A percentile compares a stretch with the other conserved stretches of the same genome.
phyloP scores from a whole-genome alignment of 2,113 vertebrate genomes.

The Channa maculata region DNA sequence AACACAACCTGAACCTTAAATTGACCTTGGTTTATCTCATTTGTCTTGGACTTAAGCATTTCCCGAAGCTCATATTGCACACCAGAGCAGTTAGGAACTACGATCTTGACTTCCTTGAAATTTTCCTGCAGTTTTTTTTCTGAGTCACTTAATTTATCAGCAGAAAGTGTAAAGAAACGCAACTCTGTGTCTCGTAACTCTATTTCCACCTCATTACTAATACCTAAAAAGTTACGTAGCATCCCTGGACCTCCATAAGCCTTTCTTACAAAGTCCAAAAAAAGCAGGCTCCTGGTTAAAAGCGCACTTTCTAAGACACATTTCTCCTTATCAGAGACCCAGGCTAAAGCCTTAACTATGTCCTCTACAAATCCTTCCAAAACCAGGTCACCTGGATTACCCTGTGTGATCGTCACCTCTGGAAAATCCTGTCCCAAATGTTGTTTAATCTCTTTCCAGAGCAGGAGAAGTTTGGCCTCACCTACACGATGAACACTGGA shows the following conservation, averaged over 20 bases:
- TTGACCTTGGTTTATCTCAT: slow-evolving; percentile 38
- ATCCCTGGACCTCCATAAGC: slow-evolving; percentile 20
- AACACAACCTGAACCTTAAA: slow-evolving; percentile 27
- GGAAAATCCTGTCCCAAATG: slow-evolving; percentile 37
- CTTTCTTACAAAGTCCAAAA: slow-evolving; percentile 58
- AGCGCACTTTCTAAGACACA: slow-evolving; percentile 42
- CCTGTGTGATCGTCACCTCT: slow-evolving; percentile 23
- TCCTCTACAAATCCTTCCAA: slow-evolving; percentile 54
- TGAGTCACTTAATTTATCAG: slow-evolving; percentile 21
- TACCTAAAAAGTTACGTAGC: slow-evolving; percentile 42
- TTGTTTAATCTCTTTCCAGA: slow-evolving; percentile 52
- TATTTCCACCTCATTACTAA: slow-evolving; percentile 37
- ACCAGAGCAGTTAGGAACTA: slow-evolving; percentile 18
- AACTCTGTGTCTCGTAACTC: slow-evolving; percentile 62
- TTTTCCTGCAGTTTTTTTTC: slow-evolving; percentile 27
- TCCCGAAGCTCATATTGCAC: slow-evolving; percentile 34
- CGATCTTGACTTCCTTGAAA: slow-evolving; percentile 48
- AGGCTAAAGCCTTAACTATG: slow-evolving; percentile 43
- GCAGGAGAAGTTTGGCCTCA: slow-evolving; percentile 61
- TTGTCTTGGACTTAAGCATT: slow-evolving; percentile 29
- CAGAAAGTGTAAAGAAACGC: slow-evolving; percentile 43
- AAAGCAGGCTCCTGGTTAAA: slow-evolving; percentile 30
- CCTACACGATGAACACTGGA: slow-evolving; percentile 35
- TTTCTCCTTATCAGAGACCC: slow-evolving; percentile 22
- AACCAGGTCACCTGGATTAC: slow-evolving; percentile 40